A percentile compares a stretch with the other conserved stretches of the same genome.
These are phyloP conservation scores for Eupithecia exiguata DNA, from an alignment of 2,888 invertebrate genomes.

Conservation along the genomic window DNA sequence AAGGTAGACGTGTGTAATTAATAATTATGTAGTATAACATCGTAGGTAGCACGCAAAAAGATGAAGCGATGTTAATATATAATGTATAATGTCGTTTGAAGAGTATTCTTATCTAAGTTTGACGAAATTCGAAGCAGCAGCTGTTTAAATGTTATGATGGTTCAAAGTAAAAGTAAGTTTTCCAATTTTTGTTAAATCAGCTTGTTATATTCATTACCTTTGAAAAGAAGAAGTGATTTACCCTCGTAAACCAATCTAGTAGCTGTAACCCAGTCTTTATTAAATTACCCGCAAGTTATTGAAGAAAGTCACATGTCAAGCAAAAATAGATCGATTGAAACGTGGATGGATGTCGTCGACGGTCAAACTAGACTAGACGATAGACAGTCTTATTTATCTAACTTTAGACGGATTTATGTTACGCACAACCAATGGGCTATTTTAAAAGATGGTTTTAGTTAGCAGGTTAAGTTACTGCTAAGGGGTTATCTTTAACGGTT, in stretches of 20 bases:
- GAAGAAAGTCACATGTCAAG: constrained; percentile 35
- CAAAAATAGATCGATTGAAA: constrained; percentile 30
- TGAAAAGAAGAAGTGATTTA: background rate
- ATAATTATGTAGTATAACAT: background rate
- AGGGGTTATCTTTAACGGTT: background rate
- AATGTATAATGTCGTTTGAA: background rate
- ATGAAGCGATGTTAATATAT: background rate
- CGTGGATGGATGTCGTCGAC: constrained; percentile 28
- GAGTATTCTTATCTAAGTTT: too few species aligned
- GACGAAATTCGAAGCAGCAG: background rate
- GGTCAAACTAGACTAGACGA: constrained; percentile 19
- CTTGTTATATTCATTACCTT: background rate
- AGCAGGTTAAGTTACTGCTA: background rate
- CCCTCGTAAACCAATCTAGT: constrained; percentile 23
- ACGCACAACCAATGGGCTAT: background rate
- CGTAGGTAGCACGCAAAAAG: background rate
- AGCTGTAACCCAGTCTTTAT: constrained; percentile 10
- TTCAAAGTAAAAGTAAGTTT: background rate
- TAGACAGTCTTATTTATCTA: constrained; percentile 32
- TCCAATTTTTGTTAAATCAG: background rate
- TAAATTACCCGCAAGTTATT: constrained; percentile 19
- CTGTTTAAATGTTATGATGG: background rate
- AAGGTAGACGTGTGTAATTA: too few species aligned
- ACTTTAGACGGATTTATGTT: constrained; percentile 31
- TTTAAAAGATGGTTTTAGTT: background rate